phyloP scores from a whole-genome alignment of 1,140 invertebrate species.

The Vanessa tameamea region DNA sequence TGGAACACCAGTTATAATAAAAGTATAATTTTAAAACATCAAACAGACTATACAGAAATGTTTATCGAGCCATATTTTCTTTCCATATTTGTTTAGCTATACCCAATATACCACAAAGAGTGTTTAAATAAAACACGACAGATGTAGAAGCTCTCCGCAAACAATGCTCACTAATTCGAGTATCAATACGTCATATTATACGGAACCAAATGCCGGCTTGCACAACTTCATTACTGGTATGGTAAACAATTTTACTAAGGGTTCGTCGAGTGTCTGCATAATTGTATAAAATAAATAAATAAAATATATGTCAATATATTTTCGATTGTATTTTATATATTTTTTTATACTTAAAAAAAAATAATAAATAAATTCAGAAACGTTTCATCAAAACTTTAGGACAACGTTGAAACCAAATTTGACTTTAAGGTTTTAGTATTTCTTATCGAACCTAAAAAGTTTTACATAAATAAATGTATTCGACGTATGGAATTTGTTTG shows the following conservation, averaged over 20 bases:
- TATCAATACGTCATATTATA: constrained; percentile 63
- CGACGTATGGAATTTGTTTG: too few relatives aligned
- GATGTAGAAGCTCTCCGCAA: constrained; percentile 60
- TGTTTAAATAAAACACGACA: constrained; percentile 59
- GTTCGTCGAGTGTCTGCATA: constrained; percentile 15
- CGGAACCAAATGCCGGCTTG: constrained; percentile 30
- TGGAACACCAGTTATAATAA: too few relatives aligned
- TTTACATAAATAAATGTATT: too few relatives aligned
- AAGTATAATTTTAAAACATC: not conserved
- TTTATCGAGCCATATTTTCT: not conserved
- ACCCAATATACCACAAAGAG: constrained; percentile 2
- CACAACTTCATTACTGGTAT: constrained; percentile 26
- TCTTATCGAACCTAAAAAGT: too few relatives aligned
- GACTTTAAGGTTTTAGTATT: too few relatives aligned
- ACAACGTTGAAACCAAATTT: too few relatives aligned
- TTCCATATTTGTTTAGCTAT: not conserved
- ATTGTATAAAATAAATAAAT: not conserved
- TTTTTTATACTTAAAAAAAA: not conserved
- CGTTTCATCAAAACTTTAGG: too few relatives aligned
- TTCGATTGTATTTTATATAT: not conserved
- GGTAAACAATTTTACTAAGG: constrained; percentile 24
- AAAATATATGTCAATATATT: too few relatives aligned
- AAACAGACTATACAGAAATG: not conserved
- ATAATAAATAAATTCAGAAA: too few relatives aligned
- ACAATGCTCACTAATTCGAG: constrained; percentile 69